Percentiles rank a stretch among this genome's conserved stretches.
Evolutionary conservation across 2,113 vertebrate species (phyloP).

Genomic region (Tringa solitaria): DNA sequence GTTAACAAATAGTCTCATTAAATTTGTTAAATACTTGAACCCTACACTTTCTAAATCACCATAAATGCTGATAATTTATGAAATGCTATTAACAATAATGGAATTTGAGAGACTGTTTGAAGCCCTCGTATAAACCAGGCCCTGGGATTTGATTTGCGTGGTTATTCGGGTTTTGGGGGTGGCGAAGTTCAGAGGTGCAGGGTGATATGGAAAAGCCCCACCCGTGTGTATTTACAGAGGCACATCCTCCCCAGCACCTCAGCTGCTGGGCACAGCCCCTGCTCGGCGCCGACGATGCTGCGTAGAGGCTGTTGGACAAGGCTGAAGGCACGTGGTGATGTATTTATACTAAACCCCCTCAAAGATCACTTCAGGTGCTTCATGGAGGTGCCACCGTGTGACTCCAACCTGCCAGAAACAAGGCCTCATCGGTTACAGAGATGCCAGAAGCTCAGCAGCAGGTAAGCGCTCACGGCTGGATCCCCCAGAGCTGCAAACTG

Average conservation of each 20-base stretch:
- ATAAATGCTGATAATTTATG: background rate
- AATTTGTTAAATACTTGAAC: background rate
- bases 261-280: background rate
- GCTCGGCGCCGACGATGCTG: rapidly evolving
- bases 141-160: rapidly evolving
- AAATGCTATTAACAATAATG: background rate
- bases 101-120: background rate
- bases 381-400: background rate
- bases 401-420: background rate
- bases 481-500: background rate
- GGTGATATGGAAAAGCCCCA: background rate
- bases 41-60: background rate
- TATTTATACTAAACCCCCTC: background rate
- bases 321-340: background rate
- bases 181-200: background rate
- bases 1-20: background rate
- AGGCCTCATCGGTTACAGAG: background rate
- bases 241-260: background rate
- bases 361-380: background rate
- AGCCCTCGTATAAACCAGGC: background rate
- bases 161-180: background rate
- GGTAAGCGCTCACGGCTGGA: background rate
- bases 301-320: background rate
- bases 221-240: background rate
- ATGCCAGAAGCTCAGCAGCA: background rate